A percentile compares a stretch with the other conserved stretches of the same genome.
Evolutionary conservation across 2,113 vertebrate genomes (phyloP).

Genomic region (Spermophilus dauricus): DNA sequence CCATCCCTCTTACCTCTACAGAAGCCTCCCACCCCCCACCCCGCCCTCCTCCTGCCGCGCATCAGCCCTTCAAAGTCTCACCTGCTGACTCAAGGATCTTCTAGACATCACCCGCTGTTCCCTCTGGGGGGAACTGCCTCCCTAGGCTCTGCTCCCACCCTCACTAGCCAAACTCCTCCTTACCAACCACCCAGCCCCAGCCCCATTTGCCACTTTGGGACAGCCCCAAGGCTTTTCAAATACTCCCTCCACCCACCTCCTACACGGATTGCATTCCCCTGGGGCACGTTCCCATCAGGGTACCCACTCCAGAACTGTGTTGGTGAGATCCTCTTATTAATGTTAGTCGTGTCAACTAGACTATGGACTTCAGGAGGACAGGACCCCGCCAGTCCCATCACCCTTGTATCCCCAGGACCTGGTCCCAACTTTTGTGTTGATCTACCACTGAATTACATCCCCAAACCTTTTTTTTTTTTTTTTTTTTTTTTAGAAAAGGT

Average conservation of each 20-base stretch:
- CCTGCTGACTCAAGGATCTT: neutral
- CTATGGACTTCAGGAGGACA: neutral
- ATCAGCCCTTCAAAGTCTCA: neutral
- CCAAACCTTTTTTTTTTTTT: neutral
- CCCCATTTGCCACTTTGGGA: too few species aligned
- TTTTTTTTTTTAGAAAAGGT: neutral
- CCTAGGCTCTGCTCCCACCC: neutral
- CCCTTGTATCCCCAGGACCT: neutral
- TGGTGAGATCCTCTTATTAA: conserved; percentile 11
- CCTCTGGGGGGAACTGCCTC: neutral
- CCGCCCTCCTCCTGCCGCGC: neutral
- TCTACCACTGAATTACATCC: neutral
- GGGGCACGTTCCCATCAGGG: neutral
- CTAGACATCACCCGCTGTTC: neutral
- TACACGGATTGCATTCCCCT: neutral
- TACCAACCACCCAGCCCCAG: too few species aligned
- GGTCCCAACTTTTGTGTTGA: neutral
- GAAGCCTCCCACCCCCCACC: neutral
- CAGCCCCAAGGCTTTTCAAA: neutral
- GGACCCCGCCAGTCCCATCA: neutral
- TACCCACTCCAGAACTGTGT: neutral
- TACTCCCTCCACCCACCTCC: neutral
- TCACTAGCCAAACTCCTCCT: neutral
- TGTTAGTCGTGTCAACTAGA: neutral
- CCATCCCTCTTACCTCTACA: neutral